Conservation (phyloP, 2,888 invertebrate species). For the Antitype chi region DNA sequence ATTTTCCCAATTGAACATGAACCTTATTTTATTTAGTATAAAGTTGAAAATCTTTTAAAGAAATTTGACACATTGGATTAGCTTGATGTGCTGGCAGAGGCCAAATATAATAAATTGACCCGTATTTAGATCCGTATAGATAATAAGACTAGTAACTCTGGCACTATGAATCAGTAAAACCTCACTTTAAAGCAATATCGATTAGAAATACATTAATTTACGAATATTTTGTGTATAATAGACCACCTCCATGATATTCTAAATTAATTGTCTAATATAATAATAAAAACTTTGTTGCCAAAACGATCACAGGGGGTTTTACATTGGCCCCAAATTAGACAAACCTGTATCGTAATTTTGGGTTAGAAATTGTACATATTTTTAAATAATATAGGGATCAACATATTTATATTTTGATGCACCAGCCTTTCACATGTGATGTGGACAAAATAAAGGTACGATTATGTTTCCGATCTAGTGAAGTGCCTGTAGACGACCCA, state of each 20-base stretch:
- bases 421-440: slow-evolving; percentile 18
- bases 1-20: too few relatives aligned
- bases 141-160: slow-evolving; percentile 11
- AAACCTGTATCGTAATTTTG: slow-evolving; percentile 2
- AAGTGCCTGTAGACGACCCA: neutral
- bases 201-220: slow-evolving; percentile 10
- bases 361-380: slow-evolving; percentile 37
- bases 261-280: slow-evolving; percentile 3
- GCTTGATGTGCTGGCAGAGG: too few relatives aligned
- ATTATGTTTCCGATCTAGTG: slow-evolving; percentile 19
- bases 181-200: slow-evolving; percentile 39
- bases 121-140: slow-evolving; percentile 10
- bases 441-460: neutral
- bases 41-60: too few relatives aligned
- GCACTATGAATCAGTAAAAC: slow-evolving; percentile 11
- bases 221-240: neutral
- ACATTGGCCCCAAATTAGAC: neutral
- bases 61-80: too few relatives aligned
- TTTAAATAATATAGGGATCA: slow-evolving; percentile 10
- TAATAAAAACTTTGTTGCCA: neutral
- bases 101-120: slow-evolving; percentile 21
- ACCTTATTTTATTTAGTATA: too few relatives aligned
- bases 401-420: slow-evolving; percentile 11
- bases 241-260: neutral
- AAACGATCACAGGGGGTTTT: neutral